phyloP scores from a whole-genome alignment of 2,113 vertebrate genomes.

The Ceratotherium simum region DNA sequence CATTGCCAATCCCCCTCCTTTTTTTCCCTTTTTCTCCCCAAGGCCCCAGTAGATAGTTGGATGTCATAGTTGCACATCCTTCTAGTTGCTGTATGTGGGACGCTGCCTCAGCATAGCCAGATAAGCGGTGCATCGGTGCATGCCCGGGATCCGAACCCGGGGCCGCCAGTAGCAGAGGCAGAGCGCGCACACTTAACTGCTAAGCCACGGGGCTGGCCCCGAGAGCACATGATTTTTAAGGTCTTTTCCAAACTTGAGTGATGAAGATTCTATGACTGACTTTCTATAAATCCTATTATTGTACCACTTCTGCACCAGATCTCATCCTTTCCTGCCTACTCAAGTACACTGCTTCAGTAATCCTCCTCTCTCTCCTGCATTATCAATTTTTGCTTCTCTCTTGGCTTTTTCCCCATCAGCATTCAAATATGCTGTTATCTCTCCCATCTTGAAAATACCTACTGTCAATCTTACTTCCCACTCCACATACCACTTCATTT shows the following conservation, averaged over 20 bases:
- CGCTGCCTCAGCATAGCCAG: no score
- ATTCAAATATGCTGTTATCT: conserved; percentile 32
- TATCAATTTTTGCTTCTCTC: background rate
- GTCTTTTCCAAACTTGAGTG: background rate
- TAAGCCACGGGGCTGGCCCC: no score
- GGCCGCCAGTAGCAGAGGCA: no score
- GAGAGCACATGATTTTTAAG: background rate
- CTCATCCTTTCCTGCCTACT: background rate
- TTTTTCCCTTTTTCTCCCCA: no score
- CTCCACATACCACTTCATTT: background rate
- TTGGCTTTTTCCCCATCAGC: background rate
- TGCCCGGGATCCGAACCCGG: no score
- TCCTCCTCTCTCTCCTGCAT: background rate
- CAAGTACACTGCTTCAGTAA: background rate
- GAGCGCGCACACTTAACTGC: no score
- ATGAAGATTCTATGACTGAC: background rate
- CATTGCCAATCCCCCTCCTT: no score
- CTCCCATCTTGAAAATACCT: conserved; percentile 22
- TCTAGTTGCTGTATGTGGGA: no score
- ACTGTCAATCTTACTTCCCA: background rate
- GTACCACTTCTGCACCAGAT: background rate
- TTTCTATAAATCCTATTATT: background rate
- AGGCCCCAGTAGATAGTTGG: no score
- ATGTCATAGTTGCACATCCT: no score
- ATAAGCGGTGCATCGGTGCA: no score